Percentiles rank a stretch among this genome's conserved stretches.
phyloP scores from a whole-genome alignment of 1,140 invertebrate genomes.

The Temnothorax curvispinosus region DNA sequence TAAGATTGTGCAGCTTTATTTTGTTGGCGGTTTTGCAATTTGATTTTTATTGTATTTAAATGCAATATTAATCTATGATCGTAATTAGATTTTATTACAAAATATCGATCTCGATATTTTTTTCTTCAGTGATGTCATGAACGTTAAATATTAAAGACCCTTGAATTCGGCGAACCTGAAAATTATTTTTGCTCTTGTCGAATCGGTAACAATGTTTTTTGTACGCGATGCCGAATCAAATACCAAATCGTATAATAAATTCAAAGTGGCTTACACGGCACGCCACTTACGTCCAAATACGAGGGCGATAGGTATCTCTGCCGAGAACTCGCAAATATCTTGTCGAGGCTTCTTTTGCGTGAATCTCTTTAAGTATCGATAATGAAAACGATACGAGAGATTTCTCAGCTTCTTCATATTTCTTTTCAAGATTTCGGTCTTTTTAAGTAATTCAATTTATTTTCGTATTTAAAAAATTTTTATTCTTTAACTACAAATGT shows the following conservation, averaged over 20 bases:
- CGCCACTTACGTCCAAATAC: conserved; percentile 75
- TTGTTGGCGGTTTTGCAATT: too few species aligned
- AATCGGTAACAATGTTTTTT: conserved; percentile 21
- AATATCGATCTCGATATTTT: background rate
- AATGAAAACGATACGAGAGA: background rate
- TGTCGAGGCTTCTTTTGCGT: background rate
- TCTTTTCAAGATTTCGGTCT: background rate
- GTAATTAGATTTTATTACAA: background rate
- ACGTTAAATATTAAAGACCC: background rate
- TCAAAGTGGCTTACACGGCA: conserved; percentile 74
- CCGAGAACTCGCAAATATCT: conserved; percentile 1
- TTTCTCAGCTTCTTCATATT: background rate
- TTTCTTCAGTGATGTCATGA: background rate
- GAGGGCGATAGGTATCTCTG: conserved; percentile 42
- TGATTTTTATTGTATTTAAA: too few species aligned
- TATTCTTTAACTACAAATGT: background rate
- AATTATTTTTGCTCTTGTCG: background rate
- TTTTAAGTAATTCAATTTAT: background rate
- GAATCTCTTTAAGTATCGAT: background rate
- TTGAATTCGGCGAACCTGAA: background rate
- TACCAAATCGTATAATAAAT: conserved; percentile 77
- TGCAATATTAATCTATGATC: too few species aligned
- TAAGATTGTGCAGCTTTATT: too few species aligned
- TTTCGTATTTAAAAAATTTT: background rate
- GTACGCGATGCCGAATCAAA: conserved; percentile 47